Percentiles rank a stretch among this genome's conserved stretches.
These are phyloP conservation scores for Hyppa rectilinea DNA, from an alignment of 2,888 invertebrate genomes.

Conservation along the genomic window DNA sequence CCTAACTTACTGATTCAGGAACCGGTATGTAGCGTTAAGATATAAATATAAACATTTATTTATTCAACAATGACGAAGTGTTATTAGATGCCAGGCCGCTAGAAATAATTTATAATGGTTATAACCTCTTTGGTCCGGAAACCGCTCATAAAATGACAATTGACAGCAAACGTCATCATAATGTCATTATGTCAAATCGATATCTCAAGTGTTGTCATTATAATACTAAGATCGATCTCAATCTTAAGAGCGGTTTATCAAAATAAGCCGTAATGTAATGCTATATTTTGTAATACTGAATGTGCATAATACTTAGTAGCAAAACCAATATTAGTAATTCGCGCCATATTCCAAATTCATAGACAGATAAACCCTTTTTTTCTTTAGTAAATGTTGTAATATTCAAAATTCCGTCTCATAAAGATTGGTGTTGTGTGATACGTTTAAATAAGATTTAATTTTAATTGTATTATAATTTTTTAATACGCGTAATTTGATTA, in stretches of 20 bases:
- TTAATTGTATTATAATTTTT: slow-evolving; percentile 58
- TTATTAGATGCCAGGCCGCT: slow-evolving; percentile 46
- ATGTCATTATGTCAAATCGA: slow-evolving; percentile 10
- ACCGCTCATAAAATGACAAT: slow-evolving; percentile 25
- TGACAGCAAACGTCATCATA: slow-evolving; percentile 6
- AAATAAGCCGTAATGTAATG: neutral
- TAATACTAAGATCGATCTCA: slow-evolving; percentile 33
- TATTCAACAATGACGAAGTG: slow-evolving; percentile 51
- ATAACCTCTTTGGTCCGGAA: slow-evolving; percentile 21
- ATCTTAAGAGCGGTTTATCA: slow-evolving; percentile 31
- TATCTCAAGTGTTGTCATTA: slow-evolving; percentile 5
- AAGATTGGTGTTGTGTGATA: slow-evolving; percentile 63
- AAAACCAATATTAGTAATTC: slow-evolving; percentile 21
- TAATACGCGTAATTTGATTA: slow-evolving; percentile 45
- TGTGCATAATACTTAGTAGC: slow-evolving; percentile 38
- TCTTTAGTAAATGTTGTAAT: slow-evolving; percentile 40
- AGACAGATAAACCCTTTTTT: slow-evolving; percentile 4
- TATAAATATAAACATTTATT: slow-evolving; percentile 56
- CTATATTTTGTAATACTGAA: slow-evolving; percentile 31
- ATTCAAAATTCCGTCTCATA: slow-evolving; percentile 53
- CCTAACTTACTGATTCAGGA: slow-evolving; percentile 33
- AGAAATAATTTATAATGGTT: slow-evolving; percentile 33
- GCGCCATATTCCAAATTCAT: slow-evolving; percentile 20
- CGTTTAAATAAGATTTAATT: slow-evolving; percentile 57
- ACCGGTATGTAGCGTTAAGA: slow-evolving; percentile 50